Conservation (phyloP, 2,797 vertebrate genomes). For the Bovichtus variegatus region DNA sequence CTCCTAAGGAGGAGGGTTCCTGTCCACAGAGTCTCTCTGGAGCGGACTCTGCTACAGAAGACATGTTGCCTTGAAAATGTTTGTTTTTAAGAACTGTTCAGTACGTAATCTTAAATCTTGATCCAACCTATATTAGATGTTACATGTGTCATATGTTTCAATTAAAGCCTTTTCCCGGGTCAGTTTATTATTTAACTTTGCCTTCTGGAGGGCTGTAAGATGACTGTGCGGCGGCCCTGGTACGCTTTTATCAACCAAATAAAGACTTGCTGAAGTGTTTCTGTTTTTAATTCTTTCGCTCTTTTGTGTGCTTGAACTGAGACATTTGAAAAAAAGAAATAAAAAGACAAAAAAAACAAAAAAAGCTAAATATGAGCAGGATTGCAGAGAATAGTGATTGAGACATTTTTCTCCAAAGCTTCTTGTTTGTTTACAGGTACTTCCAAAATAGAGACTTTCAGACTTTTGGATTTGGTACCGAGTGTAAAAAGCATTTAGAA, state of each 20-base stretch:
- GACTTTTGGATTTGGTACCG: background rate
- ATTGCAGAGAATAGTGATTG: background rate
- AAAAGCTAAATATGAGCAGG: background rate
- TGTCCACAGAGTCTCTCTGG: constrained; percentile 34
- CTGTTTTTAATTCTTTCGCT: background rate
- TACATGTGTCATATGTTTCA: constrained; percentile 19
- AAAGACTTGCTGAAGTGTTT: constrained; percentile 41
- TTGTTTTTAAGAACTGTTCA: constrained; percentile 61
- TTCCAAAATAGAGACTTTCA: background rate
- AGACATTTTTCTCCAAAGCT: background rate
- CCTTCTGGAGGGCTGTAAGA: constrained; percentile 31
- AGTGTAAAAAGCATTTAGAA: background rate
- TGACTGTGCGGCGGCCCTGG: constrained; percentile 31
- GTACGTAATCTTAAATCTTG: constrained; percentile 41
- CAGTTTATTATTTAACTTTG: constrained; percentile 52
- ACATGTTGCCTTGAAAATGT: constrained; percentile 80
- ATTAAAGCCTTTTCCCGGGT: constrained; percentile 72
- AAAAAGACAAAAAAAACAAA: too few relatives aligned
- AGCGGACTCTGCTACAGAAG: constrained; percentile 44
- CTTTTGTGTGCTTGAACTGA: background rate
- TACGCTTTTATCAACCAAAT: constrained; percentile 68
- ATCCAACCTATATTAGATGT: constrained; percentile 45
- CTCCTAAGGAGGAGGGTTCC: constrained; percentile 76
- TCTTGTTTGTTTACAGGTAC: background rate
- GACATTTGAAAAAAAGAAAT: too few relatives aligned